phyloP scores from a whole-genome alignment of 2,888 invertebrate species.

The Agrochola circellaris region DNA sequence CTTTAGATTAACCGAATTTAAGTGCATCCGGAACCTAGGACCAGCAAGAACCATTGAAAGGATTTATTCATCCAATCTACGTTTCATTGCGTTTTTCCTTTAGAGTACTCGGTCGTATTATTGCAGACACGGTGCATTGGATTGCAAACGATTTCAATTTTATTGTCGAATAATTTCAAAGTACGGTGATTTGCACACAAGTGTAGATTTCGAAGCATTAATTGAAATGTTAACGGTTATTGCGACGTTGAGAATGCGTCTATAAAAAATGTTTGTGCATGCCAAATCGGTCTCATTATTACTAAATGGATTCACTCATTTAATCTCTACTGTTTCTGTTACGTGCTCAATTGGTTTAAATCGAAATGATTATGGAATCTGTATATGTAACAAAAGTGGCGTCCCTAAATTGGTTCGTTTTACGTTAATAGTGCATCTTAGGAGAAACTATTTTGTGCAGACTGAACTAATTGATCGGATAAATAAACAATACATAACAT shows the following conservation, averaged over 20 bases:
- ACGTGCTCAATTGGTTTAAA: slow-evolving; percentile 4
- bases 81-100: slow-evolving; percentile 52
- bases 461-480: background rate
- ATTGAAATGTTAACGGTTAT: slow-evolving; percentile 56
- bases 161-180: slow-evolving; percentile 40
- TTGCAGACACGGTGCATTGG: slow-evolving; percentile 29
- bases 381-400: background rate
- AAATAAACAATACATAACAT: background rate
- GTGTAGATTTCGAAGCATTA: slow-evolving; percentile 49
- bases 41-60: slow-evolving; percentile 24
- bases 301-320: slow-evolving; percentile 36
- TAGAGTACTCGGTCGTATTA: slow-evolving; percentile 13
- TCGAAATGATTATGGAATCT: background rate
- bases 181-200: slow-evolving; percentile 49
- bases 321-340: slow-evolving; percentile 15
- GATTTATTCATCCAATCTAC: slow-evolving; percentile 54
- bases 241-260: slow-evolving; percentile 40
- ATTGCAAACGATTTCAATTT: slow-evolving; percentile 33
- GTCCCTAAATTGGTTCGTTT: background rate
- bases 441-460: too few species aligned
- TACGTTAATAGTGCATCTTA: too few species aligned
- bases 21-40: slow-evolving; percentile 57
- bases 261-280: slow-evolving; percentile 51
- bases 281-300: slow-evolving; percentile 51
- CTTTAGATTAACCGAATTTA: slow-evolving; percentile 42